A percentile compares a stretch with the other conserved stretches of the same genome.
These are phyloP conservation scores for Griposia aprilina DNA, from an alignment of 2,888 invertebrate species.

Conservation along the genomic window DNA sequence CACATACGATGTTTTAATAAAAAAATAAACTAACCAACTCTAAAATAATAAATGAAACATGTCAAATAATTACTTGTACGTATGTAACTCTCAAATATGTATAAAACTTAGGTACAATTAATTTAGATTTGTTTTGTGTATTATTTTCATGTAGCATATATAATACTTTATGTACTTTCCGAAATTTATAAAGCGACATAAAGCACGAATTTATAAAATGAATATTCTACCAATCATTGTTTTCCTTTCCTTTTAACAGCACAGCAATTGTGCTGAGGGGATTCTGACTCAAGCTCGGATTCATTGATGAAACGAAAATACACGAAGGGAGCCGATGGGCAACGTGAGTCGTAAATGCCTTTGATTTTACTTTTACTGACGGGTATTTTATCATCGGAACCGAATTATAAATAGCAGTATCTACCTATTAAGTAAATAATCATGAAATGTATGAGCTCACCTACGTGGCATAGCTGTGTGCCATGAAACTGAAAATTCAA, in stretches of 20 bases:
- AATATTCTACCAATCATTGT: conserved; percentile 30
- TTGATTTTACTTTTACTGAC: not conserved
- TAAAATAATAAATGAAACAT: not conserved
- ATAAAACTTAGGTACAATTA: too few species aligned
- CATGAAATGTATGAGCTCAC: too few species aligned
- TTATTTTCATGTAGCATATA: not conserved
- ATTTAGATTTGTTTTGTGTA: not conserved
- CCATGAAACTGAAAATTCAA: too few species aligned
- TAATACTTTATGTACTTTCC: not conserved
- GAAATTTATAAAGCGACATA: too few species aligned
- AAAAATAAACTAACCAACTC: not conserved
- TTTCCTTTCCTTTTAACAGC: conserved; percentile 11
- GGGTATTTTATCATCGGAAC: too few species aligned
- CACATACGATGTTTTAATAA: too few species aligned
- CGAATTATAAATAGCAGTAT: not conserved
- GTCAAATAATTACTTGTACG: not conserved
- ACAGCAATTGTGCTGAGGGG: not conserved
- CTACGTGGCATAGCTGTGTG: too few species aligned
- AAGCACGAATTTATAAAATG: conserved; percentile 3
- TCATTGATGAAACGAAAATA: conserved; percentile 50
- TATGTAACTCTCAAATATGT: too few species aligned
- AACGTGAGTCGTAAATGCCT: not conserved
- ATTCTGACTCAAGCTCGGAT: conserved; percentile 19
- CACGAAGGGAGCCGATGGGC: conserved; percentile 34
- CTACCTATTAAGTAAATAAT: not conserved